A percentile compares a stretch with the other conserved stretches of the same genome.
phyloP scores from a whole-genome alignment of 1,140 invertebrate species.

The Drosophila nigrodunni region DNA sequence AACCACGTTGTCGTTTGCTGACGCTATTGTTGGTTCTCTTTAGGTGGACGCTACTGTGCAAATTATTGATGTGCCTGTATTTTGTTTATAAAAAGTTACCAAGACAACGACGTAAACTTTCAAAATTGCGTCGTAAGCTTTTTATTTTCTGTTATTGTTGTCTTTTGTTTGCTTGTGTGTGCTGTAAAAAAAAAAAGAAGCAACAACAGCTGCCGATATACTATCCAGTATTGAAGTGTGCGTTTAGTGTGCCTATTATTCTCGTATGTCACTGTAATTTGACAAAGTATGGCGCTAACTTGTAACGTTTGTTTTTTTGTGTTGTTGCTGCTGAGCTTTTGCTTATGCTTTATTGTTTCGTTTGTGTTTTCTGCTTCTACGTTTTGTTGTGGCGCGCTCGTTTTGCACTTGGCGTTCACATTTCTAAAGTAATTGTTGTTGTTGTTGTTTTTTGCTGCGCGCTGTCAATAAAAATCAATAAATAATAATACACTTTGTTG shows the following conservation, averaged over 20 bases:
- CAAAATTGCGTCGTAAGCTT: slow-evolving; percentile 73
- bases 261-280: slow-evolving; percentile 43
- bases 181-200: slow-evolving; percentile 7
- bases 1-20: slow-evolving; percentile 43
- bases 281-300: slow-evolving; percentile 37
- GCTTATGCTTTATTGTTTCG: slow-evolving; percentile 45
- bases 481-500: slow-evolving; percentile 78
- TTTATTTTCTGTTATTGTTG: slow-evolving; percentile 31
- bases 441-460: slow-evolving; percentile 34
- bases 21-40: slow-evolving; percentile 17
- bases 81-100: slow-evolving; percentile 65
- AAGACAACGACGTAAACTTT: slow-evolving; percentile 72
- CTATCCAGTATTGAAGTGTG: slow-evolving; percentile 2
- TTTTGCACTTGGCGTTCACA: slow-evolving; percentile 38
- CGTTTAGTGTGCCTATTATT: slow-evolving; percentile 35
- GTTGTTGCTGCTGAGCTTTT: slow-evolving; percentile 30
- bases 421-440: slow-evolving; percentile 8
- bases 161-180: neutral
- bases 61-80: slow-evolving; percentile 50
- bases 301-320: slow-evolving; percentile 4
- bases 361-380: slow-evolving; percentile 26
- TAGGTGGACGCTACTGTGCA: slow-evolving; percentile 50
- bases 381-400: slow-evolving; percentile 49
- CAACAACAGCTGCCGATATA: slow-evolving; percentile 8
- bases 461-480: slow-evolving; percentile 70